A percentile compares a stretch with the other conserved stretches of the same genome.
These are phyloP conservation scores for Phytoseiulus persimilis DNA, from an alignment of 2,888 invertebrate genomes.

Conservation along the genomic window DNA sequence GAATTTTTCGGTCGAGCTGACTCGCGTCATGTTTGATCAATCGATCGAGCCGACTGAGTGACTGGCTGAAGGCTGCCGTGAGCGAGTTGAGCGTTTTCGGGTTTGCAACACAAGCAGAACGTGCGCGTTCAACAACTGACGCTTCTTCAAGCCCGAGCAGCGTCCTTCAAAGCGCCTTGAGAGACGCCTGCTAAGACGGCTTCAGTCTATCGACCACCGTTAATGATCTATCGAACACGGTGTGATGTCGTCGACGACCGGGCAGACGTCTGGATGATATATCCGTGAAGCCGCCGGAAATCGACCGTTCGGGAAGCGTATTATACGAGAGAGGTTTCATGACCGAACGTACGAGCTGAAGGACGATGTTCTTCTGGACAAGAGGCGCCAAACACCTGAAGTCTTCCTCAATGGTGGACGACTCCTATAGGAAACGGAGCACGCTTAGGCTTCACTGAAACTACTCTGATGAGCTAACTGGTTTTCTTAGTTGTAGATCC, in stretches of 20 bases:
- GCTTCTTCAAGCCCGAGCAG: background rate
- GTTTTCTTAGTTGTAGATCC: too few species aligned
- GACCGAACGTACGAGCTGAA: too few species aligned
- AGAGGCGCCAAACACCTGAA: too few species aligned
- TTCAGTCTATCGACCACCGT: background rate
- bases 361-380: too few species aligned
- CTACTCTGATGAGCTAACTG: too few species aligned
- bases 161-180: background rate
- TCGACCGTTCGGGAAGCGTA: background rate
- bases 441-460: too few species aligned
- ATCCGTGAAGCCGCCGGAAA: background rate
- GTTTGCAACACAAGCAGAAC: background rate
- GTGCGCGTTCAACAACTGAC: background rate
- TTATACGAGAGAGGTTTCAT: too few species aligned
- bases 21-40: too few species aligned
- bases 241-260: background rate
- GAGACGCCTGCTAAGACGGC: background rate
- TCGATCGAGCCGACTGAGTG: too few species aligned
- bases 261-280: background rate
- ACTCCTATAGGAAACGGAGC: too few species aligned
- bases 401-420: too few species aligned
- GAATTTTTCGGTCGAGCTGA: too few species aligned
- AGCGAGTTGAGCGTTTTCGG: background rate
- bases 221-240: background rate
- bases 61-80: background rate